Base-by-base conservation (phyloP, 2,888 invertebrate species). In the Psococerastis gibbosa region DNA sequence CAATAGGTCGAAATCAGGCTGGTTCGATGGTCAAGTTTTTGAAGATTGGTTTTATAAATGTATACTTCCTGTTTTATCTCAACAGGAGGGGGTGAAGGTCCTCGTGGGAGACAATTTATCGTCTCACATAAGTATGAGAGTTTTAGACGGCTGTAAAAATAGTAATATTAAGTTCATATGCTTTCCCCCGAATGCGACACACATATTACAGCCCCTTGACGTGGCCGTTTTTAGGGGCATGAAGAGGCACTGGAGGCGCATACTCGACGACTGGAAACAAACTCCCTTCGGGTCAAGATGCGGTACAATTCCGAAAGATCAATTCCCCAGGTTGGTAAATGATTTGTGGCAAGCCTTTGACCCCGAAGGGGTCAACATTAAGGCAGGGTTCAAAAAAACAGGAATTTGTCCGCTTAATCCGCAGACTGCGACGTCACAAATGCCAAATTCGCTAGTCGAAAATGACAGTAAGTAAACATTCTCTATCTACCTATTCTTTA, bases 101-200 rank as follows among this genome's bases (percentile, higher is more conserved):
- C 22, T 61, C 4, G 55, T 62, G 43, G 60, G 61, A 1, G 58
- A 63, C 45, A 60, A 61, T 50, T 48, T 61, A 41, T 51, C 55
- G 5, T 52, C 52, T 35, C 58, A 61, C 44, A 48, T 59, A 20
- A 54, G 50, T 38, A 16, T 45, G 13, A 49, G 51, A 22, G 50
- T 57, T 18, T 47, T 61, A 11, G 22, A 52, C 41, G 18, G 47
- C 22, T 62, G 61, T 47, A 47, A 55, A 45, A 52, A 55, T 32
- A 49, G 57, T 41, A 48, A 58, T 47, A 59, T 61, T 34, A 42
- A 44, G n/a, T 60, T 61, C 50, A 48, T 58, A 5, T 56, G 52
- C 46, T 49, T 59, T n/a, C 56, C 57, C 3, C 47, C 54, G 5
- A 57, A 59, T 46, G 48, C 53, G 8, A 58, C 57, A 0, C 56